These are phyloP conservation scores for Sciurus carolinensis DNA, from an alignment of 2,797 vertebrate species.

Conservation along the genomic window DNA sequence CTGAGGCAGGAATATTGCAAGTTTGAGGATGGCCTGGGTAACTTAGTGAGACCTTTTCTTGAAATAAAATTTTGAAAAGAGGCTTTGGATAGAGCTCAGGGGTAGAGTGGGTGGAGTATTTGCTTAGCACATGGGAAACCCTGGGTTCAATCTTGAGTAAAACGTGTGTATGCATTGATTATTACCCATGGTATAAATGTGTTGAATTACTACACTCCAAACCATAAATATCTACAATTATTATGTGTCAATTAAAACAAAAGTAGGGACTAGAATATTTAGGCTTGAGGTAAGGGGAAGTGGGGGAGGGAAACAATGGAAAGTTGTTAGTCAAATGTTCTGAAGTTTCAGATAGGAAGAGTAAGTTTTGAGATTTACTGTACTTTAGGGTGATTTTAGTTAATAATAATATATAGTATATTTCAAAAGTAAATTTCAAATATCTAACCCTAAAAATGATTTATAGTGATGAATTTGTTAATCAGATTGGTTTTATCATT, in stretches of 20 bases:
- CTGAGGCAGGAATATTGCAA: too few species aligned
- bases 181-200: background rate
- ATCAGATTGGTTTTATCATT: background rate
- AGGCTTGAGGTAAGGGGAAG: too few species aligned
- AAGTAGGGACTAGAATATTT: background rate
- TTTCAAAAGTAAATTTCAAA: background rate
- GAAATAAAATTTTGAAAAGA: too few species aligned
- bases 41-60: too few species aligned
- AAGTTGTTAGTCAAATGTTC: background rate
- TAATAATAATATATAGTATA: background rate
- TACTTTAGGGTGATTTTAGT: background rate
- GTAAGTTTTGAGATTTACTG: background rate
- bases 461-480: background rate
- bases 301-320: fast-evolving
- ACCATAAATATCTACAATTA: background rate
- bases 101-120: too few species aligned
- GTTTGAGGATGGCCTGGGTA: too few species aligned
- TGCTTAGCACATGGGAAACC: too few species aligned
- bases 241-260: background rate
- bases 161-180: background rate
- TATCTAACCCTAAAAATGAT: background rate
- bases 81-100: too few species aligned
- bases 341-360: background rate
- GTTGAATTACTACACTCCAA: background rate
- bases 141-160: too few species aligned